Conservation (phyloP, 1,140 invertebrate species). For the Sesamia nonagrioides region DNA sequence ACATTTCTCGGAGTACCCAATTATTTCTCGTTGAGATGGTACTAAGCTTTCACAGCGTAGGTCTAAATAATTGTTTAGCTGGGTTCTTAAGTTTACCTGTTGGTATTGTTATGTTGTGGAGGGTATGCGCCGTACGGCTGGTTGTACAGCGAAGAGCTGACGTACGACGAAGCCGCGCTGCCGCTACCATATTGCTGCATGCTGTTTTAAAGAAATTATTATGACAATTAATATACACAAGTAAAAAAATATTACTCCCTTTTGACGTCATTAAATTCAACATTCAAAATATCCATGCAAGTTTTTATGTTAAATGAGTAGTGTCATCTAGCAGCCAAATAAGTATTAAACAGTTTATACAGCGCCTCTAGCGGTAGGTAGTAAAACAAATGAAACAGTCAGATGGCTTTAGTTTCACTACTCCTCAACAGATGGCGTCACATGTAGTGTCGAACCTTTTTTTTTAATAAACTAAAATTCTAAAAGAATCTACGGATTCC, state of each 20-base stretch:
- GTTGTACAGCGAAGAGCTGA: constrained; percentile 84
- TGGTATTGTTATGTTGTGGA: constrained; percentile 79
- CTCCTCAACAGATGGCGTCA: neutral
- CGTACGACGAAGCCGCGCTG: constrained; percentile 81
- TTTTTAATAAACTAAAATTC: no score
- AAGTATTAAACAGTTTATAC: no score
- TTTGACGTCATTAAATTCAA: neutral
- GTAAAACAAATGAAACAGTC: neutral
- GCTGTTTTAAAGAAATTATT: constrained; percentile 60
- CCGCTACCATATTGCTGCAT: constrained; percentile 87
- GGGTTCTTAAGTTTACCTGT: constrained; percentile 69
- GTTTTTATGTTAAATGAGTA: neutral
- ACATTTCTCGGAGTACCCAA: no score
- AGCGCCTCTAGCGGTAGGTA: neutral
- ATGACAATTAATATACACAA: neutral
- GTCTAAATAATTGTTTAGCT: neutral
- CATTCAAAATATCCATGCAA: no score
- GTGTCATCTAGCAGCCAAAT: neutral
- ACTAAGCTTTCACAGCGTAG: neutral
- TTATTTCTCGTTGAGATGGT: no score
- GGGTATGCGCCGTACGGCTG: constrained; percentile 85
- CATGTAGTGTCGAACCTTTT: neutral
- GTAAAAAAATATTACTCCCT: neutral
- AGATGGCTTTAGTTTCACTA: neutral
- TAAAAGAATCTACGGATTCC: neutral